Base-by-base conservation (phyloP, 2,888 invertebrate genomes). In the Stenodera caucasica region DNA sequence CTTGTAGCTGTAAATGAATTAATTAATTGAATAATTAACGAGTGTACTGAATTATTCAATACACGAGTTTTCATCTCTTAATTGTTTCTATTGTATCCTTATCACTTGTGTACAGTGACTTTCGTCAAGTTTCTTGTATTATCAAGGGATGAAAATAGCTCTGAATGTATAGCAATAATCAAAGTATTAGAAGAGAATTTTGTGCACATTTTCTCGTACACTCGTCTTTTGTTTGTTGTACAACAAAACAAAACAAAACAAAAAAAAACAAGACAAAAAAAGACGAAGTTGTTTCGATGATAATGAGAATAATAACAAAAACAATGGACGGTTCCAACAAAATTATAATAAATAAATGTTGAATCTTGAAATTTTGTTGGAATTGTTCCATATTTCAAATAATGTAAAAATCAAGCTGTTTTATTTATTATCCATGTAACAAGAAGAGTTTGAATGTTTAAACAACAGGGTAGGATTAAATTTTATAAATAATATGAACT, bases 391-490 rank as follows among this genome's bases (percentile, higher is more conserved):
- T 15, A 37, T 37, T 15, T 3, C 21, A 45, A 45, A 18, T 55
- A 57, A 58, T 61, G 61, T 61, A 61, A 23, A 61, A 49, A 30
- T 53, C 35, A 40, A 53, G 40, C 55, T 23, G 29, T 51, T 49
- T 49, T 53, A 60, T 54, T 49, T 58, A 54, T 33, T 30, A n/a
- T 54, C 37, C 32, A 26, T 57, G 40, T 54, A 51, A 58, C 50
- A 29, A 29, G 32, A 45, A 18, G 49, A 37, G 23, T 56, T 49
- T 62, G 63, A 37, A 63, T 59, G 59, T 56, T 54, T 40, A 40
- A 57, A 65, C 30, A 63, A 70, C 70, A 70, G 70, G 70, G 70
- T 70, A 70, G 70, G 67, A 64, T 61, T 21, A 21, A 21, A 55
- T 58, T 64, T 63, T 61, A 55, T 61, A 63, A 59, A 62, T 63